Evolutionary conservation across 1,140 invertebrate species (phyloP).

Genomic region (Aleiodes sp.): DNA sequence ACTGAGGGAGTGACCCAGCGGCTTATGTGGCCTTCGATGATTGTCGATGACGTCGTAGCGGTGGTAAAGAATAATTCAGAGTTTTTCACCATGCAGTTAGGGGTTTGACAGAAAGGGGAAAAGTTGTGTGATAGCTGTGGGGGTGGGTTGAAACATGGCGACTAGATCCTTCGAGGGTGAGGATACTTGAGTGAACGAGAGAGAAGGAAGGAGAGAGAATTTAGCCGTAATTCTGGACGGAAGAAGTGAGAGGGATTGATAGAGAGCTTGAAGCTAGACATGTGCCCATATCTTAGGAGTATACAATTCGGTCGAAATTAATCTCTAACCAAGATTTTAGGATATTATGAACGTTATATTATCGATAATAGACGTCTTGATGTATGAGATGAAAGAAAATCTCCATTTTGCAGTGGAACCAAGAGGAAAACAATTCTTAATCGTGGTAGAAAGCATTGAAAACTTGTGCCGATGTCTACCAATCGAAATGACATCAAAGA

Average conservation of each 20-base stretch:
- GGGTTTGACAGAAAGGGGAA: background rate
- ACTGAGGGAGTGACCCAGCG: background rate
- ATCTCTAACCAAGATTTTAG: background rate
- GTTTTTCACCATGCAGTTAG: background rate
- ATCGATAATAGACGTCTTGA: background rate
- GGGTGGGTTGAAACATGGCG: constrained; percentile 5
- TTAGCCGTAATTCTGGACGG: background rate
- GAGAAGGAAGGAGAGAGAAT: background rate
- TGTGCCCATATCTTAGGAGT: background rate
- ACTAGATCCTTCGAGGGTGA: constrained; percentile 7
- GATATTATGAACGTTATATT: too few species aligned
- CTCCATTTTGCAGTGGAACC: background rate
- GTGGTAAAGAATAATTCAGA: background rate
- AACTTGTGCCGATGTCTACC: too few species aligned
- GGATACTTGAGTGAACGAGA: too few species aligned
- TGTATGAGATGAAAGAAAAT: background rate
- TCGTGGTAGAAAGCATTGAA: too few species aligned
- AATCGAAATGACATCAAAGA: too few species aligned
- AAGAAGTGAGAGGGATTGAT: constrained; percentile 11
- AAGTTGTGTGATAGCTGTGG: constrained; percentile 5
- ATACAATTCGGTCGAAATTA: background rate
- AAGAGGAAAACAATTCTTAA: too few species aligned
- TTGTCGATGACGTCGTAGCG: background rate
- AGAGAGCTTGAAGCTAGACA: background rate
- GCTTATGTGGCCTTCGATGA: background rate